Evolutionary conservation across 1,140 invertebrate genomes (phyloP).

Genomic region (Papilio polytes): DNA sequence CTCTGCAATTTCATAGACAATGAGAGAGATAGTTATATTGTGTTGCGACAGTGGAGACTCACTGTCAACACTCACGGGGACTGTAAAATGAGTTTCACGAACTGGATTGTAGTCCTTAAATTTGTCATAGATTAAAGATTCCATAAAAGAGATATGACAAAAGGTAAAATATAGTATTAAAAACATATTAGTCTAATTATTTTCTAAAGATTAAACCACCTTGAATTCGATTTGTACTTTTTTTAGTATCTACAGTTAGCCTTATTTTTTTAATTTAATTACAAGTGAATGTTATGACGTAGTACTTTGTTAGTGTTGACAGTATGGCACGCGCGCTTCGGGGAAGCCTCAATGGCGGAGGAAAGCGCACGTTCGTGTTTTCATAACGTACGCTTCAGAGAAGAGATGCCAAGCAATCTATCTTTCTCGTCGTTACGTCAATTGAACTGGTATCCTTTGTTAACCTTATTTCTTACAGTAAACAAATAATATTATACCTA

Average conservation of each 20-base stretch:
- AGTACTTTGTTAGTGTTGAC: slow-evolving; percentile 51
- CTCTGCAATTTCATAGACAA: background rate
- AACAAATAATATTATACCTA: background rate
- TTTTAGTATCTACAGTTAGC: no score
- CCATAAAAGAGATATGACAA: no score
- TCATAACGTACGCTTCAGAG: slow-evolving; percentile 52
- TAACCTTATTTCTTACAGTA: background rate
- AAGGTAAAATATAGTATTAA: no score
- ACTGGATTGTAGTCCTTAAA: no score
- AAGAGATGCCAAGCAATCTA: slow-evolving; percentile 42
- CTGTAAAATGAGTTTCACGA: no score
- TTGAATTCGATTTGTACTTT: no score
- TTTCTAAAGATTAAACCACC: no score
- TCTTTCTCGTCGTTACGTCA: background rate
- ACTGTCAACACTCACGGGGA: no score
- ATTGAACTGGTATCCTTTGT: slow-evolving; percentile 8
- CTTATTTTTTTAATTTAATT: background rate
- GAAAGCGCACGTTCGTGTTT: slow-evolving; percentile 54
- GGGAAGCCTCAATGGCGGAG: slow-evolving; percentile 61
- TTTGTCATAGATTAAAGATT: no score
- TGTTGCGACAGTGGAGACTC: no score
- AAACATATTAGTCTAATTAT: no score
- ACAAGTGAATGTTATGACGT: slow-evolving; percentile 31
- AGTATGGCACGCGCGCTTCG: slow-evolving; percentile 68
- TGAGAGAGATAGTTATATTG: background rate